phyloP scores from a whole-genome alignment of 2,797 vertebrate genomes.

The Decapterus maruadsi region DNA sequence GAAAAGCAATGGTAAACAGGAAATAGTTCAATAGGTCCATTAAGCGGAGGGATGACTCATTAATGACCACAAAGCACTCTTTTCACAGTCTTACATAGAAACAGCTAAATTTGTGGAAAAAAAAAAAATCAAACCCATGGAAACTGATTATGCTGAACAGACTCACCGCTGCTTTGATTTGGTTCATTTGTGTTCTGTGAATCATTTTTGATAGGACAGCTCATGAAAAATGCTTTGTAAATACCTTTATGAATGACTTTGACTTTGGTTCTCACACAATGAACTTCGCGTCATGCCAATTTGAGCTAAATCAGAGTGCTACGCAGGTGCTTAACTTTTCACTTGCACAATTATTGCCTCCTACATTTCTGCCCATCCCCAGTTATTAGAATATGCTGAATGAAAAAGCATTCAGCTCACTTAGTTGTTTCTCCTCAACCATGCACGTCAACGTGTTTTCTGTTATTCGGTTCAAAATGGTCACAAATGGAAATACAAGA shows the following conservation, averaged over 20 bases:
- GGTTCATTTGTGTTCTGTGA: conserved; percentile 50
- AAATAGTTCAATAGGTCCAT: conserved; percentile 79
- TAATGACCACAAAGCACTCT: conserved; percentile 66
- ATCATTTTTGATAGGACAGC: conserved; percentile 47
- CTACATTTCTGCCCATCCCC: conserved; percentile 43
- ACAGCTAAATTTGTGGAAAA: conserved; percentile 35
- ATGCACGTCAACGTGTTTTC: conserved; percentile 17
- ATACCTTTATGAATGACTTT: conserved; percentile 64
- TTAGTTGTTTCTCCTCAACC: conserved; percentile 27
- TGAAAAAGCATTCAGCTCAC: conserved; percentile 49
- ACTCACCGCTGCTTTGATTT: conserved; percentile 61
- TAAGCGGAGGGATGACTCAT: conserved; percentile 78
- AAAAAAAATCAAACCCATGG: conserved; percentile 31
- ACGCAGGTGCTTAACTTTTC: conserved; percentile 62
- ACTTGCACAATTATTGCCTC: conserved; percentile 34
- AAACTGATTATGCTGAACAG: conserved; percentile 54
- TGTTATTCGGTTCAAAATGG: conserved; percentile 38
- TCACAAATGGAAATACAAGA: conserved; percentile 11
- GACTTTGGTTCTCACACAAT: conserved; percentile 57
- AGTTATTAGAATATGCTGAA: conserved; percentile 37
- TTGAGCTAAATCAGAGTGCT: conserved; percentile 56
- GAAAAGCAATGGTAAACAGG: conserved; percentile 80
- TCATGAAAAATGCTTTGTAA: conserved; percentile 58
- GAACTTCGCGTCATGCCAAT: conserved; percentile 66
- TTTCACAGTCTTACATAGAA: conserved; percentile 40